phyloP scores from a whole-genome alignment of 2,888 invertebrate genomes.

The Napeogenes inachia region DNA sequence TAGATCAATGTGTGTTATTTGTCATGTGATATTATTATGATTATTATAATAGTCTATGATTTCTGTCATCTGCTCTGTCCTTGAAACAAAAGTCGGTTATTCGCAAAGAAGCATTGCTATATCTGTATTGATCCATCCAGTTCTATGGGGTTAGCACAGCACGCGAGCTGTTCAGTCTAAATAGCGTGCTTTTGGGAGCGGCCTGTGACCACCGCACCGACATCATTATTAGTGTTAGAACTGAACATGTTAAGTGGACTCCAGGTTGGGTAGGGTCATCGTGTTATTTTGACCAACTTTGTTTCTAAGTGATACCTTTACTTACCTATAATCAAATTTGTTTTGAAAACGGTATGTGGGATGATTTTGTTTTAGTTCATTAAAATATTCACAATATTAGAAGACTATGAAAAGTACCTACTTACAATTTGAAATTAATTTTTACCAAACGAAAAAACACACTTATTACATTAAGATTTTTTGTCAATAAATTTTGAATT shows the following conservation, averaged over 20 bases:
- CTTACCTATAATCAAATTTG: too few species aligned
- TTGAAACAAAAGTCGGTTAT: constrained; percentile 36
- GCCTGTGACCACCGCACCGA: constrained; percentile 32
- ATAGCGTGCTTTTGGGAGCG: constrained; percentile 51
- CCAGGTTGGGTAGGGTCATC: constrained; percentile 7
- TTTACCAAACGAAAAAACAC: too few species aligned
- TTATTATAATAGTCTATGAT: constrained; percentile 25
- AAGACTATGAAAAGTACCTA: too few species aligned
- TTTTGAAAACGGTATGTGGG: too few species aligned
- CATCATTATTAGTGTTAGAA: constrained; percentile 18
- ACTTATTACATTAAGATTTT: too few species aligned
- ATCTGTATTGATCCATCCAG: constrained; percentile 39
- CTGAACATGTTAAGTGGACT: constrained; percentile 4
- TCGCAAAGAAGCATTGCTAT: constrained; percentile 35
- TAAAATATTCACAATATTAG: too few species aligned
- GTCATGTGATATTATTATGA: background rate
- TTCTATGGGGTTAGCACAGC: constrained; percentile 44
- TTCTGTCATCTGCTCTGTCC: constrained; percentile 33
- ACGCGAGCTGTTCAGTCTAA: constrained; percentile 52
- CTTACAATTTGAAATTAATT: too few species aligned
- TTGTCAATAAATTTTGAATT: too few species aligned
- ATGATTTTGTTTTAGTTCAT: too few species aligned
- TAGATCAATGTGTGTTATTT: background rate
- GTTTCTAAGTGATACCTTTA: too few species aligned
- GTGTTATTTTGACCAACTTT: too few species aligned